Base-by-base conservation (phyloP, 2,888 invertebrate genomes). In the Seladonia tumulorum region DNA sequence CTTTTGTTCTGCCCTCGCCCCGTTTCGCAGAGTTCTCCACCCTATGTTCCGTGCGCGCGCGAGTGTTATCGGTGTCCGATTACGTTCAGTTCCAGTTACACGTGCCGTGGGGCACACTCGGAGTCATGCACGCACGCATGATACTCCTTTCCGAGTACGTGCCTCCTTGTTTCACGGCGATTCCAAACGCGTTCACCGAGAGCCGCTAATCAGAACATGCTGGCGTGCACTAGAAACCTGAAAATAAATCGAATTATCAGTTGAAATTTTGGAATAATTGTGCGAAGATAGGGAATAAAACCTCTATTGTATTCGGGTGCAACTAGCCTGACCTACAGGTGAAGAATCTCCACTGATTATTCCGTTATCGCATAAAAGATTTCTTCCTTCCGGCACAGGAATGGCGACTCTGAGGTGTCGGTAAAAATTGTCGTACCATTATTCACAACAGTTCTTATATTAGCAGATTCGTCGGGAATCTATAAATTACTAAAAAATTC, bases 41-140 rank as follows among this genome's bases (percentile, higher is more conserved):
- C 80, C 83, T 79, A 77, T 79, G 78, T 73, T 80, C 71, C 66
- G 71, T 45, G 47, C 70, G 85, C 74, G 87, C 60, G 79, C 87
- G 88, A 72, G 83, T n/a, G 57, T 90, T 91, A 89, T 91, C 87
- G 91, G 92, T 90, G 85, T 92, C 92, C 85, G 79, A 85, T 93
- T 93, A 91, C 92, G 70, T 75, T 76, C 87, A 89, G 93, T 92
- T 92, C 90, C 92, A 92, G 90, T 92, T 92, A 93, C 92, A 90
- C 92, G 89, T 88, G 91, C 92, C 89, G 88, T 86, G 77, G 86
- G 81, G 89, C 88, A 90, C 86, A 90, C 87, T 90, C 87, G 84
- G 85, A 88, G 83, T 86, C 80, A 60, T 76, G 76, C 86, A 80
- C 88, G 85, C 85, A 87, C 76, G 82, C 83, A 63, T 63, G 63